Base-by-base conservation (phyloP, 1,140 invertebrate genomes). In the Drosophila bocqueti region DNA sequence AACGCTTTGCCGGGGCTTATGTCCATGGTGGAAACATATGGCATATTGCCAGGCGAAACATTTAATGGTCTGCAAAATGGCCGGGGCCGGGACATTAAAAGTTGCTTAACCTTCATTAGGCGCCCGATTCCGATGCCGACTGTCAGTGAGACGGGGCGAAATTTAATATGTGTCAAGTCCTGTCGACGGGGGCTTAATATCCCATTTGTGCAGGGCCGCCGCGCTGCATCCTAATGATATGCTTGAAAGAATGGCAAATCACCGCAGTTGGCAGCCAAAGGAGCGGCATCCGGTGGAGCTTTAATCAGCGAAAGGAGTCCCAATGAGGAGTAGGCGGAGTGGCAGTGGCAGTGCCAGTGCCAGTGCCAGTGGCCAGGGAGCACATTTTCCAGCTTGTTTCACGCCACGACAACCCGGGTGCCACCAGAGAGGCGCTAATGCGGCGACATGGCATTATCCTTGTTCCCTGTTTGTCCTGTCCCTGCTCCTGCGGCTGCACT, bases 61-160 rank as follows among this genome's bases (percentile, higher is more conserved):
- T 89, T 89, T 89, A 89, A 89, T 89, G 85, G 85, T 84, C 85
- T 81, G 85, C 84, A 84, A 89, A 89, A 89, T 79, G 84, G 85
- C 59, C 81, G 58, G 42, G 43, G 42, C 65, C 45, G 60, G 74
- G 73, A 78, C 84, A 89, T 89, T 89, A 89, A 89, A 89, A 89
- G 85, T 89, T 90, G 84, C 84, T 89, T 89, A 89, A 89, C 84
- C 84, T 89, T 89, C 85, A 89, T 89, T 89, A 89, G 84, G 85
- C 67, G 63, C 58, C 64, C 57, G 62, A 69, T 64, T 59, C 76
- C 57, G 57, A 74, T 81, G 55, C 78, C 75, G 34, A 63, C 55
- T 63, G 36, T 52, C 81, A 72, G 55, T 50, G 68, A 75, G 80
- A 84, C 81, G 13, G 18, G 52, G 6, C 15, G 81, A 90, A 89